Base-by-base conservation (phyloP, 2,797 vertebrate genomes). In the Oreonectes daqikongensis region DNA sequence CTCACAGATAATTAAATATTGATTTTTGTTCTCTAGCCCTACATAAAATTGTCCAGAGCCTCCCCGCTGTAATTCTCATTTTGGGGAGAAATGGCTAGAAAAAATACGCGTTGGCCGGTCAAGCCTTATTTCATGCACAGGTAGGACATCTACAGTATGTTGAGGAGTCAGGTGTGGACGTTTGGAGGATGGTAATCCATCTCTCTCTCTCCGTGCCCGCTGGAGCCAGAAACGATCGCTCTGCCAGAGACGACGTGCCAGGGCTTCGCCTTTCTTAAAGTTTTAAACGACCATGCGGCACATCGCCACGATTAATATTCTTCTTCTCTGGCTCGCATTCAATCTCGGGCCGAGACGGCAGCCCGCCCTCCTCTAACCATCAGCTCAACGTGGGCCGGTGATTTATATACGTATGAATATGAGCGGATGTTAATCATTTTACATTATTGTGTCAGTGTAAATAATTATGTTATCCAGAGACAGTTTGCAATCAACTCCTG, bases 1-100 rank as follows among this genome's bases (percentile, higher is more conserved):
- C 93, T 94, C 93, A 92, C 93, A 93, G 93, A 95, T 95, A 95
- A 95, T 95, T 95, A 95, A 94, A 94, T 95, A 95, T 95, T 94
- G 94, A 94, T 94, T 94, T 94, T 93, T 94, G 93, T 93, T 94
- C 94, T 93, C 93, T 91, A 93, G 94, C 94, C 93, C 94, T 89
- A 93, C 93, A 94, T 94, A 94, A 94, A 94, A 95, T 95, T 94
- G 94, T 94, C 91, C 93, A 92, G 94, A 92, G 93, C 92, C 93
- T 94, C 93, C 94, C 93, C 91, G 64, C 87, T 92, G 92, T 92
- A 91, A 91, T 93, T 88, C 94, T 94, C 92, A 93, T 94, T 93
- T 93, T 93, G 92, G 81, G 80, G 79, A 79, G 77, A 81, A 82
- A 84, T 67, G 70, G 70, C 61, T 53, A 50, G 81, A 84, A 84